These are phyloP conservation scores for Tragelaphus buxtoni DNA, from an alignment of 2,113 vertebrate species.

Conservation along the genomic window DNA sequence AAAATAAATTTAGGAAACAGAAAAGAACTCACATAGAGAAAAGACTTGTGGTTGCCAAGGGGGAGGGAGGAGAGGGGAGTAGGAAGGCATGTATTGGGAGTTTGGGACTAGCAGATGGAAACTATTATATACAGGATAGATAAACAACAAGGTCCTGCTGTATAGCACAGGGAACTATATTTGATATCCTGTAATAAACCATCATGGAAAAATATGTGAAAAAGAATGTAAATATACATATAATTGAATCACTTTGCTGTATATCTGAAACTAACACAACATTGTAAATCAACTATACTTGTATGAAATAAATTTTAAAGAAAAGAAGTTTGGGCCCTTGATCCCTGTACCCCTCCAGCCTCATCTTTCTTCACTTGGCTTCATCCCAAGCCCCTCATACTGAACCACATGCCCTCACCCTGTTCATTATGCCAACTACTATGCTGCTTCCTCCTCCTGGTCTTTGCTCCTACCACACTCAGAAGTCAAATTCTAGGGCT, in stretches of 20 bases:
- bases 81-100: neutral
- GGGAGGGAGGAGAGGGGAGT: neutral
- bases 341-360: neutral
- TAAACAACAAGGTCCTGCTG: neutral
- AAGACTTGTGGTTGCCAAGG: neutral
- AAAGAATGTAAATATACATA: neutral
- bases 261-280: neutral
- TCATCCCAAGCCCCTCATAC: neutral
- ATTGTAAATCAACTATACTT: neutral
- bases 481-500: neutral
- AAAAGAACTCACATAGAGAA: neutral
- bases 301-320: neutral
- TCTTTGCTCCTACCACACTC: neutral
- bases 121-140: neutral
- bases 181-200: neutral
- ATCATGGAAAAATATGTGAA: neutral
- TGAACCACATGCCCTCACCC: neutral
- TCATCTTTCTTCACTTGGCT: neutral
- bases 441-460: too few species aligned
- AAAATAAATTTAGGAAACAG: neutral
- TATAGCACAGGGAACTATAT: neutral
- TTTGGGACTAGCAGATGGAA: neutral
- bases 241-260: neutral
- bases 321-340: neutral
- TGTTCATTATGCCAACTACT: neutral